Conservation (phyloP, 2,888 invertebrate genomes). For the Malachius bipustulatus region DNA sequence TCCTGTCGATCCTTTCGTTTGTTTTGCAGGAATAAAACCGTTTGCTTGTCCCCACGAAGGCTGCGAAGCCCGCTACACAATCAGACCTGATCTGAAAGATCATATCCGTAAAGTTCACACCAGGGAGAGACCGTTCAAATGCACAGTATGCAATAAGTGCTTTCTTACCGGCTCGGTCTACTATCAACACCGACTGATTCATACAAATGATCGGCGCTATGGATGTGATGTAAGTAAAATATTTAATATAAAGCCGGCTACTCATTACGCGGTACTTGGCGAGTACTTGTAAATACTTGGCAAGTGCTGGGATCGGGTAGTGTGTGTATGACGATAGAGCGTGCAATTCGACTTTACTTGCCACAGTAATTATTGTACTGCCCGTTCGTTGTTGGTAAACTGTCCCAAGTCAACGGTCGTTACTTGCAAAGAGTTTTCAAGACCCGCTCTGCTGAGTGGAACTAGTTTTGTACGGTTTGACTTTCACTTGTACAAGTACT, state of each 20-base stretch:
- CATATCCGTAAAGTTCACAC: conserved; percentile 53
- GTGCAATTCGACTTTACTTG: no score
- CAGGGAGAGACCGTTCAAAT: conserved; percentile 50
- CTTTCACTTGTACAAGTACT: no score
- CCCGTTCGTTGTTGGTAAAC: no score
- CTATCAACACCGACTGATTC: conserved; percentile 50
- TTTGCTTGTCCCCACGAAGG: conserved; percentile 49
- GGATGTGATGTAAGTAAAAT: conserved; percentile 42
- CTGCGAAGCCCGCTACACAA: conserved; percentile 49
- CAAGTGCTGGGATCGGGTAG: no score
- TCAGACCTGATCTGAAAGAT: conserved; percentile 50
- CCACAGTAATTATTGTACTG: no score
- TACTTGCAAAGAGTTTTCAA: no score
- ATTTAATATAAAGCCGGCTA: conserved; percentile 6
- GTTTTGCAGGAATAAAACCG: conserved; percentile 44
- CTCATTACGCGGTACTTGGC: no score
- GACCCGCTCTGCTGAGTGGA: no score
- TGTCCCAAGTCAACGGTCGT: no score
- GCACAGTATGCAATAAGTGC: conserved; percentile 47
- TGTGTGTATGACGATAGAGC: no score
- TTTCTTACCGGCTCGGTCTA: conserved; percentile 52
- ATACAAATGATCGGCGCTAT: conserved; percentile 50
- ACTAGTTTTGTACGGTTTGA: no score
- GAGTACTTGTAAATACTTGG: no score
- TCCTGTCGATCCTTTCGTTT: not conserved